phyloP scores from a whole-genome alignment of 2,888 invertebrate genomes.

The Pheosia gnoma region DNA sequence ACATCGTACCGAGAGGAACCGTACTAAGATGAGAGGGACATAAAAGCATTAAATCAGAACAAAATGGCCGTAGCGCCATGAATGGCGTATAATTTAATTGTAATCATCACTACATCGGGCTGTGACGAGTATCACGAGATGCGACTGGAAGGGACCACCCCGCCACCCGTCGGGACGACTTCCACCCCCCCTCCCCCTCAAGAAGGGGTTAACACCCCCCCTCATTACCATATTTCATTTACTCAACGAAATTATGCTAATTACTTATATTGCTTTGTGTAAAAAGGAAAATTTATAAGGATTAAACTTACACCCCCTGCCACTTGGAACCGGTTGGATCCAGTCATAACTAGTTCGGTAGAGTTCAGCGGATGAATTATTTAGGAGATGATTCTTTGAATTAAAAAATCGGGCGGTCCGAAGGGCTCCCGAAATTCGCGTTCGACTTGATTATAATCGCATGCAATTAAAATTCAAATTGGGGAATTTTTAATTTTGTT shows the following conservation, averaged over 20 bases:
- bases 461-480: slow-evolving; percentile 83
- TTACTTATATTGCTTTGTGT: slow-evolving; percentile 85
- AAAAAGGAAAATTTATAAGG: slow-evolving; percentile 84
- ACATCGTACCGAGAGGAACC: slow-evolving; percentile 34
- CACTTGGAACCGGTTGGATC: slow-evolving; percentile 55
- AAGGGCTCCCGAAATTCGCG: slow-evolving; percentile 72
- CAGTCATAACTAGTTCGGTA: slow-evolving; percentile 65
- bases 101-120: slow-evolving; percentile 82
- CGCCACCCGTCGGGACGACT: slow-evolving; percentile 55
- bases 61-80: slow-evolving; percentile 69
- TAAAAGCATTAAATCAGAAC: slow-evolving; percentile 70
- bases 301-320: slow-evolving; percentile 79
- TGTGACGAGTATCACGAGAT: slow-evolving; percentile 80
- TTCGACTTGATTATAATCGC: slow-evolving; percentile 79
- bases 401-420: slow-evolving; percentile 58
- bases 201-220: slow-evolving; percentile 73
- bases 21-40: slow-evolving; percentile 34
- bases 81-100: slow-evolving; percentile 80
- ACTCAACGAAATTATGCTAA: slow-evolving; percentile 85
- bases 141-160: slow-evolving; percentile 75
- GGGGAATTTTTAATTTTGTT: slow-evolving; percentile 82
- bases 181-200: slow-evolving; percentile 51
- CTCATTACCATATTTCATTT: slow-evolving; percentile 85
- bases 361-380: slow-evolving; percentile 73
- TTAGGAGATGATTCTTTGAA: slow-evolving; percentile 70